These are phyloP conservation scores for Margaritifera margaritifera DNA, from an alignment of 2,888 invertebrate species.

Conservation along the genomic window DNA sequence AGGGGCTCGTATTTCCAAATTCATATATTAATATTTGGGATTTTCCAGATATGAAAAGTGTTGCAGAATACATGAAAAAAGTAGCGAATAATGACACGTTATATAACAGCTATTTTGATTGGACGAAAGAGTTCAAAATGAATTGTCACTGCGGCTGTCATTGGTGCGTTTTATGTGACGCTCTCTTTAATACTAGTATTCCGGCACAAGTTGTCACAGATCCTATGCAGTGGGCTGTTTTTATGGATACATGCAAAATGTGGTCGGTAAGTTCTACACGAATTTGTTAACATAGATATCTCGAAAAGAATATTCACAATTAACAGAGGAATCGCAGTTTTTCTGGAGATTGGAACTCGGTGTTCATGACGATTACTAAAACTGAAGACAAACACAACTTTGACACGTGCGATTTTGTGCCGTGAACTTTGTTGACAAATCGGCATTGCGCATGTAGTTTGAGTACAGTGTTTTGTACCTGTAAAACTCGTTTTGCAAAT, in stretches of 20 bases:
- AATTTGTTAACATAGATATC: not conserved
- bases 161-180: constrained; percentile 43
- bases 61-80: constrained; percentile 26
- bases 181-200: constrained; percentile 22
- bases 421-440: no score
- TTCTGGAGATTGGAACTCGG: no score
- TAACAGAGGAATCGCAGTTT: no score
- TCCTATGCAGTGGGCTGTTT: constrained; percentile 5
- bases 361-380: no score
- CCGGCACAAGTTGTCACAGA: constrained; percentile 12
- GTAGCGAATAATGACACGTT: constrained; percentile 26
- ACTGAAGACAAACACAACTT: no score
- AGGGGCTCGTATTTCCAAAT: constrained; percentile 3
- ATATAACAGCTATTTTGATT: constrained; percentile 37
- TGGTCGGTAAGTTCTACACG: constrained; percentile 2
- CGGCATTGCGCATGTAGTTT: no score
- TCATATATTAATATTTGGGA: constrained; percentile 18
- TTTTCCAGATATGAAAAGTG: constrained; percentile 7
- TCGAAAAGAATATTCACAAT: no score
- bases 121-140: constrained; percentile 35
- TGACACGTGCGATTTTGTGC: no score
- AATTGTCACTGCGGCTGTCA: constrained; percentile 16
- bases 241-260: constrained; percentile 2
- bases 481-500: no score
- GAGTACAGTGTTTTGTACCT: no score